Percentiles rank a stretch among this genome's conserved stretches.
These are phyloP conservation scores for Hiodon alosoides DNA, from an alignment of 2,113 vertebrate species.

Conservation along the genomic window DNA sequence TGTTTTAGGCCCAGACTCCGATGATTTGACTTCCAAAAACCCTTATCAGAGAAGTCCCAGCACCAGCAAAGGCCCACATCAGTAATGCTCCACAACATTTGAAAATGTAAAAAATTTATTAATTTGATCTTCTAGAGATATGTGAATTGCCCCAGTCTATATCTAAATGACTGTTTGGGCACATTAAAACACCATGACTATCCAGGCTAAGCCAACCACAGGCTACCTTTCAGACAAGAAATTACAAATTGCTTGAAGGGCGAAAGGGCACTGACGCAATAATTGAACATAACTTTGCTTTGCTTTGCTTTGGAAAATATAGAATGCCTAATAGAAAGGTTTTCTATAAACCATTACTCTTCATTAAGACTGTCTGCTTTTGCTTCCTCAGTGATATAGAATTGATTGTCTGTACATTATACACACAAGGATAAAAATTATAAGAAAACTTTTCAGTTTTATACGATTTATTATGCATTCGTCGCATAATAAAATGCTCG, in stretches of 20 bases:
- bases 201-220: no score
- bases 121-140: slow-evolving; percentile 80
- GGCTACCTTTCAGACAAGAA: no score
- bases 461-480: no score
- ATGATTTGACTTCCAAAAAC: slow-evolving; percentile 10
- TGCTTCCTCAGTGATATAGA: slow-evolving; percentile 87
- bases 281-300: no score
- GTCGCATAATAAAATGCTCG: no score
- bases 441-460: slow-evolving; percentile 74
- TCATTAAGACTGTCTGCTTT: slow-evolving; percentile 83
- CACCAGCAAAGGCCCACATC: slow-evolving; percentile 69
- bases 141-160: slow-evolving; percentile 76
- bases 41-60: slow-evolving; percentile 82
- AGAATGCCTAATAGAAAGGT: slow-evolving; percentile 59
- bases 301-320: slow-evolving; percentile 66
- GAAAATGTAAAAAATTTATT: slow-evolving; percentile 59
- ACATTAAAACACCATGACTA: slow-evolving; percentile 59
- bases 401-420: slow-evolving; percentile 98
- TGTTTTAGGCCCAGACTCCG: no score
- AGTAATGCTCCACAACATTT: slow-evolving; percentile 68
- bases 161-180: slow-evolving; percentile 73
- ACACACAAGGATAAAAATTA: slow-evolving; percentile 91
- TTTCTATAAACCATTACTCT: slow-evolving; percentile 54
- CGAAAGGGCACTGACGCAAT: no score
- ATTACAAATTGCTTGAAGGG: no score